Percentiles rank a stretch among this genome's conserved stretches.
These are phyloP conservation scores for Lutjanus erythropterus DNA, from an alignment of 2,113 vertebrate species.

Conservation along the genomic window DNA sequence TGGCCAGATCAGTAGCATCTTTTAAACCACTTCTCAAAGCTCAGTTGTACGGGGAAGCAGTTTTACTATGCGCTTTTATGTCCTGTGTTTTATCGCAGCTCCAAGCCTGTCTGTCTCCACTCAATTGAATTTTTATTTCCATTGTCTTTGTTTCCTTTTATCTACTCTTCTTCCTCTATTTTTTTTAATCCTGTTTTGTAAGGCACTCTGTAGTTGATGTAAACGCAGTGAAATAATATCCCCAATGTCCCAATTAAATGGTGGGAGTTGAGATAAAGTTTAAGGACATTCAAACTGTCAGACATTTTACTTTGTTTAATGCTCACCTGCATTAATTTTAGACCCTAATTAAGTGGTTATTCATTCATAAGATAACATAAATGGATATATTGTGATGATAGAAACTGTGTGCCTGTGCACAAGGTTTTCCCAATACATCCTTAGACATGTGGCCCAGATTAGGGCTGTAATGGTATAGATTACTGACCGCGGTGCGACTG, in stretches of 20 bases:
- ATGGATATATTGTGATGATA: neutral
- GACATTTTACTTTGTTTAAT: constrained; percentile 11
- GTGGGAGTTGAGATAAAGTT: neutral
- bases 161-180: neutral
- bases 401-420: neutral
- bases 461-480: no score
- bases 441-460: constrained; percentile 1
- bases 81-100: constrained; percentile 39
- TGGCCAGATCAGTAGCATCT: constrained; percentile 59
- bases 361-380: neutral
- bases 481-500: no score
- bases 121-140: constrained; percentile 23
- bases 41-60: constrained; percentile 17
- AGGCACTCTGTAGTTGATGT: constrained; percentile 30
- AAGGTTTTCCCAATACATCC: neutral
- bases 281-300: constrained; percentile 23
- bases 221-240: constrained; percentile 39
- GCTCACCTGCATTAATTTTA: constrained; percentile 11
- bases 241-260: constrained; percentile 34
- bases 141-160: constrained; percentile 29
- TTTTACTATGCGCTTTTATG: constrained; percentile 44
- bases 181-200: constrained; percentile 1
- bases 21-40: constrained; percentile 39
- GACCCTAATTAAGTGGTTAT: neutral
- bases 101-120: constrained; percentile 21